These are phyloP conservation scores for Sarcophaga peregrina DNA, from an alignment of 1,140 invertebrate species.

Conservation along the genomic window DNA sequence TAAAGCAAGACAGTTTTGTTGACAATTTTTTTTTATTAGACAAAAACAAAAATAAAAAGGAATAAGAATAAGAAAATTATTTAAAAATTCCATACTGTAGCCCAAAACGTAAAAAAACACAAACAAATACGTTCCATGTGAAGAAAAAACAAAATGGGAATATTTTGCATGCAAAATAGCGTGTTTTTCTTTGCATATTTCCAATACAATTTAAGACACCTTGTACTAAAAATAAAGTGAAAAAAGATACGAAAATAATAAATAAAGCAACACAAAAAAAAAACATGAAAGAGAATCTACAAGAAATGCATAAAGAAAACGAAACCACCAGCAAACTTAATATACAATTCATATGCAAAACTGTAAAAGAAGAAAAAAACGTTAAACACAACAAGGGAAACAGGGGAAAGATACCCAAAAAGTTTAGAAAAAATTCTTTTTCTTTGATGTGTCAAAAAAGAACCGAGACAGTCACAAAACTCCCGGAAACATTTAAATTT, in stretches of 20 bases:
- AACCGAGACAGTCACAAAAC: too few relatives aligned
- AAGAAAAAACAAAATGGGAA: not conserved
- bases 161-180: not conserved
- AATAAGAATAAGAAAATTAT: not conserved
- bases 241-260: not conserved
- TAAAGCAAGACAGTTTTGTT: not conserved
- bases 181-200: not conserved
- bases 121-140: not conserved
- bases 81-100: too few relatives aligned
- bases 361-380: not conserved
- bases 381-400: too few relatives aligned
- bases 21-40: not conserved
- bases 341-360: constrained; percentile 22
- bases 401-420: too few relatives aligned
- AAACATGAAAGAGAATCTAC: not conserved
- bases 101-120: not conserved
- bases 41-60: not conserved
- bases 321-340: not conserved
- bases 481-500: too few relatives aligned
- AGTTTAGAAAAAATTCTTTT: too few relatives aligned
- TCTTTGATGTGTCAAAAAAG: too few relatives aligned
- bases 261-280: not conserved
- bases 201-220: constrained; percentile 18
- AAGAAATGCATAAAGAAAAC: constrained; percentile 5
- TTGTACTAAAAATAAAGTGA: not conserved